Base-by-base conservation (phyloP, 2,888 invertebrate species). In the Lucinisca nassula region DNA sequence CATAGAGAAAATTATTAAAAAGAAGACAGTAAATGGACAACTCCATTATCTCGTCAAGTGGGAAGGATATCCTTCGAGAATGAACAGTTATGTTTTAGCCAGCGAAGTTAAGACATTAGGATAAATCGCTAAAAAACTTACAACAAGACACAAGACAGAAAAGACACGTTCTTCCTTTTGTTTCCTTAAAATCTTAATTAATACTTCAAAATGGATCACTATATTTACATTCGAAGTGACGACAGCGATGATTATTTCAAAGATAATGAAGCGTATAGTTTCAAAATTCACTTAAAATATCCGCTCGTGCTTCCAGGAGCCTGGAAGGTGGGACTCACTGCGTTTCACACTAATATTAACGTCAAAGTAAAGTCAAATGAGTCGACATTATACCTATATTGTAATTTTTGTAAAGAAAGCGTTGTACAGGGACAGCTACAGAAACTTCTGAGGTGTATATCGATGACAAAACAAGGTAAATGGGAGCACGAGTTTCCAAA, bases 1-100 rank as follows among this genome's bases (percentile, higher is more conserved):
- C 35, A 75, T 85, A 35, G 76, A 85, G 17, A 80, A 85, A 30
- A 40, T 70, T n/a, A 45, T 82, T 10, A 58, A 61, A 21, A 85
- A 79, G 55, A 45, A 82, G 21, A 85, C 77, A 61, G 37, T 45
- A 12, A 24, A n/a, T 14, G 70, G 84, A 2, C 37, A 75, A 30
- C 30, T 27, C 10, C 49, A 84, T 35, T 70, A 49, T 27, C 45
- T 70, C n/a, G 79, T 74, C n/a, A 79, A 79, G 37, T 84, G 73
- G 38, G 79, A 76, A 61, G 79, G 70, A 4, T 85, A 70, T 72
- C 80, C 79, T 3, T 37, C 35, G 10, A 3, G 4, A n/a, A n/a
- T 72, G 14, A 72, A 72, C 24, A 38, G 38, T n/a, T 76, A n/a
- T 30, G 12, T 76, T 55, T 21, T 21, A 14, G 74, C 37, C 1